Evolutionary conservation across 2,113 vertebrate genomes (phyloP), one percentile per base, ranked within the genome.

Genomic region (Amphilophus citrinellus): DNA sequence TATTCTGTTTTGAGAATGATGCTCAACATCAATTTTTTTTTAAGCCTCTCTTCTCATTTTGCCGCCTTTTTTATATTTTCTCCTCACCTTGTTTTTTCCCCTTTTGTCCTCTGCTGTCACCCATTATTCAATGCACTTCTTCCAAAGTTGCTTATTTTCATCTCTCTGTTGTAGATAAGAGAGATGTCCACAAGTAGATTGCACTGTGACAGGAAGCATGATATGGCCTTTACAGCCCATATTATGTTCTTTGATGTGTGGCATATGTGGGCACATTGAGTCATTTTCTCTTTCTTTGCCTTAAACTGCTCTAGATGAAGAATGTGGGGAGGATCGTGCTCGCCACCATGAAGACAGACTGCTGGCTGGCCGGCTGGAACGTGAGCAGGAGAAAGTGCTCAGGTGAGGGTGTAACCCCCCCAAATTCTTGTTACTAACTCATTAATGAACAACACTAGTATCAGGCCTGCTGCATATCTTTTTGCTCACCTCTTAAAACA

Each of bases 381-480:
- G 97, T 1, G 98, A 99, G 84, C 98, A 98, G 93, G 98, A 98
- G 93, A 99, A 99, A 91, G 96, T 98, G 65, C 96, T 99, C 92
- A 95, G 98, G 98, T 99, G 92, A 96, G 94, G 15, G 56, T 24
- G 18, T 32, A 32, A 53, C 11, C 32, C 39, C 44, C 17, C 32
- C 5, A 56, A n/a, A 75, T 50, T 18, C 24, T 83, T 11, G 13
- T 35, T 8, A 58, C 60, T 66, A 42, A n/a, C 39, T 62, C 61
- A 8, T 10, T 32, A 17, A 53, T n/a, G 27, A 73, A 73, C 53
- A 71, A 47, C 30, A 73, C 44, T 53, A 30, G 24, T 27, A 7
- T 20, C 30, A 44, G 24, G 44, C 9, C 44, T 53, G 6, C 66
- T 53, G 44, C 44, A 53, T 10, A 47, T 71, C 65, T 50, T 39